Evolutionary conservation across 2,888 invertebrate species (phyloP).

Genomic region (Odontothrips loti): DNA sequence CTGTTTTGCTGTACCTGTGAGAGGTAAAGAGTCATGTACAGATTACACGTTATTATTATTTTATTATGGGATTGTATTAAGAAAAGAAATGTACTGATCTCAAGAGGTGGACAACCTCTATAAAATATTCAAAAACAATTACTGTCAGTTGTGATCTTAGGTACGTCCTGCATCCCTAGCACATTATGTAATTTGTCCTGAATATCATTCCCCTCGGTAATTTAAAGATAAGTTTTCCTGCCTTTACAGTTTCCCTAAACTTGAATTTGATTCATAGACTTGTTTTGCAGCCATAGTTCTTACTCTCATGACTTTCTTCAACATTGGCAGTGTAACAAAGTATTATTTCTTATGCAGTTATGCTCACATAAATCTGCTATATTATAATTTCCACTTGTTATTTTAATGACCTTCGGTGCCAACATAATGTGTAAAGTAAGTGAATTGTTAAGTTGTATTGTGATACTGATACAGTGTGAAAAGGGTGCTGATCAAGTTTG

Average conservation of each 20-base stretch:
- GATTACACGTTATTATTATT: constrained; percentile 11
- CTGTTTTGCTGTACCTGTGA: neutral
- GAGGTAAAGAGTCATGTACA: constrained; percentile 13
- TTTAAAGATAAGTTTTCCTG: neutral
- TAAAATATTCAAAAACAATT: constrained; percentile 14
- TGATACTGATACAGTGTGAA: neutral
- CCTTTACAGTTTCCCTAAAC: neutral
- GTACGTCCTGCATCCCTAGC: neutral
- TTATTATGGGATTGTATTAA: constrained; percentile 18
- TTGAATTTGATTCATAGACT: too few relatives aligned
- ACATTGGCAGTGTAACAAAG: too few relatives aligned
- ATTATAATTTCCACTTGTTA: neutral
- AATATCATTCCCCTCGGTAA: neutral
- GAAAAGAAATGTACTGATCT: constrained; percentile 5
- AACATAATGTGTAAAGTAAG: neutral
- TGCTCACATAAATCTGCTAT: neutral
- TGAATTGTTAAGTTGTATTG: constrained; percentile 21
- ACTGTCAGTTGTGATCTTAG: constrained; percentile 15
- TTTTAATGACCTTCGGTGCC: constrained; percentile 3
- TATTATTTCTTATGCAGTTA: neutral
- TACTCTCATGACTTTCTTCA: too few relatives aligned
- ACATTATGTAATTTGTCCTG: neutral
- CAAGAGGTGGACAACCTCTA: constrained; percentile 4
- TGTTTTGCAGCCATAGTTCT: too few relatives aligned
- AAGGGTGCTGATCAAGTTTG: neutral